phyloP scores from a whole-genome alignment of 2,888 invertebrate species.

The Aradus depressus region DNA sequence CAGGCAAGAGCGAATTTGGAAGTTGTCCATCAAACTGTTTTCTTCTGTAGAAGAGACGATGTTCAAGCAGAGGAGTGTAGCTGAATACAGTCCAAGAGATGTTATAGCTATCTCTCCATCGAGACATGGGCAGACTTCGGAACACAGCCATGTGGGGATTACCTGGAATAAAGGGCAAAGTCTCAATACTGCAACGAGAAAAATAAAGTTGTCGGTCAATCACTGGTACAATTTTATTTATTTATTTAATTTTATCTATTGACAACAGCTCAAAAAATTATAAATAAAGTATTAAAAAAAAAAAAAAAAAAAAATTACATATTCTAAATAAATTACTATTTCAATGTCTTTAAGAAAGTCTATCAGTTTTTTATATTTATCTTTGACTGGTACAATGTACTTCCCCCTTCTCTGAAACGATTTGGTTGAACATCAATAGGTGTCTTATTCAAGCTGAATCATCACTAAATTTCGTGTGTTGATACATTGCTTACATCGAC shows the following conservation, averaged over 20 bases:
- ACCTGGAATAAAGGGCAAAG: conserved; percentile 16
- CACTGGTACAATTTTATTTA: neutral
- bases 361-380: no score
- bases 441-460: no score
- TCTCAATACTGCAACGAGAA: no score
- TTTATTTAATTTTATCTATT: neutral
- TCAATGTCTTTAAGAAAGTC: no score
- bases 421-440: no score
- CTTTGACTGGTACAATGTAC: no score
- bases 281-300: neutral
- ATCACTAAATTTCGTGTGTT: no score
- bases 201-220: no score
- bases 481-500: no score
- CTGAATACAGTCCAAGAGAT: conserved; percentile 28
- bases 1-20: conserved; percentile 16
- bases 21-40: conserved; percentile 21
- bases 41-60: conserved; percentile 24
- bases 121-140: conserved; percentile 19
- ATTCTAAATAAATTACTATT: neutral
- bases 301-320: neutral
- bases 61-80: conserved; percentile 25
- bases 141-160: conserved; percentile 24
- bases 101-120: conserved; percentile 27
- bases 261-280: neutral
- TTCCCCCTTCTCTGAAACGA: no score